These are phyloP conservation scores for Alloscopus bannaensis DNA, from an alignment of 2,888 invertebrate genomes.

Conservation along the genomic window DNA sequence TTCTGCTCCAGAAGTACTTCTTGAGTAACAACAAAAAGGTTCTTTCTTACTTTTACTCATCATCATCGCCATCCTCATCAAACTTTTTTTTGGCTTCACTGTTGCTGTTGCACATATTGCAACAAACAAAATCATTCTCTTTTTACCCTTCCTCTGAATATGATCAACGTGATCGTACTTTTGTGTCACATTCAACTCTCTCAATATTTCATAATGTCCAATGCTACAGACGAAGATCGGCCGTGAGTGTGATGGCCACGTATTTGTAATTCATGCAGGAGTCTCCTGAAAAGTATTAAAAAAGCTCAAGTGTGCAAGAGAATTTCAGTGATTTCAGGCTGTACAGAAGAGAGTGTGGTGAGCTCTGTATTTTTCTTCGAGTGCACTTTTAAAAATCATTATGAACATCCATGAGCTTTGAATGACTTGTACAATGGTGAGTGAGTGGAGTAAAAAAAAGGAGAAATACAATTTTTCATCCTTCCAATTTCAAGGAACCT, in stretches of 20 bases:
- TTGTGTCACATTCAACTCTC: constrained; percentile 14
- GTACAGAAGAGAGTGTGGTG: no score
- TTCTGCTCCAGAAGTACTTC: constrained; percentile 46
- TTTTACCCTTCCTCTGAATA: constrained; percentile 18
- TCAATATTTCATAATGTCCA: constrained; percentile 10
- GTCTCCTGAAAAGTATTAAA: constrained; percentile 30
- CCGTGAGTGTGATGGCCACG: constrained; percentile 15
- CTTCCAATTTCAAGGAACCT: constrained; percentile 45
- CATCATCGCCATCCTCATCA: constrained; percentile 34
- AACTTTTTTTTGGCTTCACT: constrained; percentile 33
- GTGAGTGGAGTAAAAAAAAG: constrained; percentile 38
- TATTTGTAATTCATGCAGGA: constrained; percentile 1
- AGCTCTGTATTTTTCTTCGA: constrained; percentile 35
- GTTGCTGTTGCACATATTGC: constrained; percentile 27
- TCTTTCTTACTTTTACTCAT: constrained; percentile 33
- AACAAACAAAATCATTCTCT: constrained; percentile 11
- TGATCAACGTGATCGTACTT: neutral
- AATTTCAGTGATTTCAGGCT: no score
- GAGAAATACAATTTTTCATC: constrained; percentile 57
- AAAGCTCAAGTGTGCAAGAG: constrained; percentile 57
- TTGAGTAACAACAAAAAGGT: constrained; percentile 24
- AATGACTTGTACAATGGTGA: constrained; percentile 11
- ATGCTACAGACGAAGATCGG: neutral
- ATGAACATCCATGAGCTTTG: constrained; percentile 40
- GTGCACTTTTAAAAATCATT: constrained; percentile 55